These are phyloP conservation scores for Solea solea DNA, from an alignment of 2,113 vertebrate species.

Conservation along the genomic window DNA sequence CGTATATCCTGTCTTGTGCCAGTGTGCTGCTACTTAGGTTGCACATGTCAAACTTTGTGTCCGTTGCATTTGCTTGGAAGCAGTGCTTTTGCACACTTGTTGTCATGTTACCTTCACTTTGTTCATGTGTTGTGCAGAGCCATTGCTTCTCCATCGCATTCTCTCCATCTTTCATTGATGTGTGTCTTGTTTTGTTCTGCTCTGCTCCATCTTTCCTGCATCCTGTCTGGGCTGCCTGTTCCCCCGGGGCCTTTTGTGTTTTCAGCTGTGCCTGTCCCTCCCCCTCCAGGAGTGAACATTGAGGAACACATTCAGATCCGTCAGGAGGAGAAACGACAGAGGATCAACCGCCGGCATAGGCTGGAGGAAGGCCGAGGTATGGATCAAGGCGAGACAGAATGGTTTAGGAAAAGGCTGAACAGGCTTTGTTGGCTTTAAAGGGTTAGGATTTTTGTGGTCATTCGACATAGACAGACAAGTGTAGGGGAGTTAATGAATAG, in stretches of 20 bases:
- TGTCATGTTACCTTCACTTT: constrained; percentile 26
- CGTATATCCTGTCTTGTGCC: constrained; percentile 1
- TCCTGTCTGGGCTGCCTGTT: constrained; percentile 69
- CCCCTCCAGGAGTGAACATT: constrained; percentile 96
- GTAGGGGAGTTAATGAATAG: constrained; percentile 11
- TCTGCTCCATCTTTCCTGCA: constrained; percentile 64
- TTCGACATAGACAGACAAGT: background rate
- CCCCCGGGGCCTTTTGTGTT: constrained; percentile 67
- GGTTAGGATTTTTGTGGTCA: constrained; percentile 1
- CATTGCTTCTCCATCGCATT: constrained; percentile 68
- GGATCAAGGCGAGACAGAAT: constrained; percentile 21
- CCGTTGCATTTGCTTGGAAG: constrained; percentile 43
- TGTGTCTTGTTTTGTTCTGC: constrained; percentile 76
- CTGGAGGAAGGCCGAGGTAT: constrained; percentile 97
- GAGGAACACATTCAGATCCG: constrained; percentile 98
- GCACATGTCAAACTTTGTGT: constrained; percentile 12
- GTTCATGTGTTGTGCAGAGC: constrained; percentile 45
- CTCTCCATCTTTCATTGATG: constrained; percentile 75
- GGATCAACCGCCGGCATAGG: constrained; percentile 93
- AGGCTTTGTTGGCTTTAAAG: background rate
- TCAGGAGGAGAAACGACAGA: constrained; percentile 96
- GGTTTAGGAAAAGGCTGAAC: background rate
- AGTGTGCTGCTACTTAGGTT: constrained; percentile 24
- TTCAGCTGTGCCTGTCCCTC: constrained; percentile 95
- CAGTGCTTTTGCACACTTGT: constrained; percentile 15